Evolutionary conservation across 2,797 vertebrate genomes (phyloP), one percentile per base, ranked within the genome.

Genomic region (Peromyscus aztecus): DNA sequence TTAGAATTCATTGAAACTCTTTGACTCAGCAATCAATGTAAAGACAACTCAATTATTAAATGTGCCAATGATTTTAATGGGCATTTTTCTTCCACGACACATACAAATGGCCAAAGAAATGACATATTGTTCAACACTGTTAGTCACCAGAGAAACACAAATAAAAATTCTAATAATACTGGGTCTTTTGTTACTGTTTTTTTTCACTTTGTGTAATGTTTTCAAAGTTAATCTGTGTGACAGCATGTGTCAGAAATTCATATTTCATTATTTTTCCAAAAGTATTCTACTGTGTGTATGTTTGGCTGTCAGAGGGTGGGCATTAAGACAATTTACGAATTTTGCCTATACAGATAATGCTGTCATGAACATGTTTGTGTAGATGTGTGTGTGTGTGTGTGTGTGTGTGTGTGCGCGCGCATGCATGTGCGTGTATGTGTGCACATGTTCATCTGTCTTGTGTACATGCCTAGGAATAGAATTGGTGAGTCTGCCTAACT

Each of bases 41-140:
- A 86, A 67, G 19, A 69, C 63, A 85, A 85, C 43, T 85, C 43
- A 85, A 13, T 52, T 69, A 85, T 69, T 78, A 77, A 40, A 17
- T 37, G 27, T 89, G 11, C 1, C 10, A 34, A 61, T 55, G 59
- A 24, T 83, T 40, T 82, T 8, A 92, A 40, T 21, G 24, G 19
- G 21, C 24, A 49, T 37, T 65, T 92, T 92, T 12, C 8, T 34
- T 21, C 27, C 31, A 77, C 4, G n/a, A 75, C 37, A 55, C 46
- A 34, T 55, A 75, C 12, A 75, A 63, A 82, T 75, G 16, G 12
- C 9, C 43, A 87, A 85, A n/a, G 40, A 85, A 49, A 85, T 85
- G 43, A n/a, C 63, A 49, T 14, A 52, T 23, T 85, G 9, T 49
- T 67, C 31, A 85, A 14, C 37, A 46, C 27, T 31, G 21, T 40